Evolutionary conservation across 2,113 vertebrate genomes (phyloP), one percentile per base, ranked within the genome.

Genomic region (Chauna torquata): DNA sequence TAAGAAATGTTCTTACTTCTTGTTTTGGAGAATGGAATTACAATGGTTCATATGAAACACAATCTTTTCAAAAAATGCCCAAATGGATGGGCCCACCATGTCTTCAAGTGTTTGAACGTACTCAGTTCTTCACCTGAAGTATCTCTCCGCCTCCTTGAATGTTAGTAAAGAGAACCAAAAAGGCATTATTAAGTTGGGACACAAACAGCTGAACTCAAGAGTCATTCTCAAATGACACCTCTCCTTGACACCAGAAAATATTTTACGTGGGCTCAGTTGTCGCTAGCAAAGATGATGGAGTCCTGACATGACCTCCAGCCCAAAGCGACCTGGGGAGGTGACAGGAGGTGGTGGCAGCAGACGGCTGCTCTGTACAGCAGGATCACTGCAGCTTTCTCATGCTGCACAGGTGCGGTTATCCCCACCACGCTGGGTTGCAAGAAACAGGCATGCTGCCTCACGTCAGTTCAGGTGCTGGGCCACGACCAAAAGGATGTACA

Each of bases 371-470:
- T 1, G 8, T 19, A 12, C 3, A 11, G 30, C 25, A 68, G 66
- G 36, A 47, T 2, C 3, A 9, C 45, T 84, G 23, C 16, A 52
- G 17, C 42, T 91, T 49, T 75, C 78, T 70, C 36, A 70, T 25
- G 49, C 0, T 1, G 11, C 28, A 28, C 32, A 65, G 30, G 6
- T 22, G 8, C 7, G 19, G 22, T 59, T 65, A 12, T 25, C 14
- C 38, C 9, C 62, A 47, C 5, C 12, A 8, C 0, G 0, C 0
- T 50, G 38, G 12, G 16, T 68, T 52, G 55, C 16, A 36, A 45
- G 45, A 54, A 65, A 47, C 12, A 74, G 64, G 16, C 28, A 52
- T 0, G 2, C 27, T 59, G 25, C 8, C 28, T 34, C 18, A 20
- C 1, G 1, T 12, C 61, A 55, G 12, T 57, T 68, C 47, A 42